Evolutionary conservation across 2,113 vertebrate genomes (phyloP), one percentile per base, ranked within the genome.

Genomic region (Brachypteracias leptosomus): DNA sequence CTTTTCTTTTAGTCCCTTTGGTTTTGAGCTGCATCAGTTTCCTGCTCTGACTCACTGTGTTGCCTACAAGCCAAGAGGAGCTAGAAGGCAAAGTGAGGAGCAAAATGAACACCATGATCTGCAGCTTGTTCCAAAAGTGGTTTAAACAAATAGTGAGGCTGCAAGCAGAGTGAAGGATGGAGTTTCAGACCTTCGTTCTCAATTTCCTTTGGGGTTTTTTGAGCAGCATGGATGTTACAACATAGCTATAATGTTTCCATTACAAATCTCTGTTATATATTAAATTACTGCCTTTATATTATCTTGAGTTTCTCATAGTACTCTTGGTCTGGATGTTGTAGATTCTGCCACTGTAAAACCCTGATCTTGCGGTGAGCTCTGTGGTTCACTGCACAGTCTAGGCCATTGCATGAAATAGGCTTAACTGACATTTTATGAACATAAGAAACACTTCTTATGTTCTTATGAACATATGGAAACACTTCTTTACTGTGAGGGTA

Each of bases 21-120:
- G 54, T 88, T 96, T 88, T 91, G 85, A 94, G 92, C 90, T 70
- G 94, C 94, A 94, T 85, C 85, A 73, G 54, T 93, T 96, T 96
- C 95, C 90, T 97, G 85, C 21, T 93, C 71, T 90, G 94, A 94
- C 85, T 97, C 92, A 76, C 57, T 67, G 71, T 26, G 55, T 46
- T 88, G 74, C 79, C 55, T 68, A 38, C 75, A 70, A 66, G 67
- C 82, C 94, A 83, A 79, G 76, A 83, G 72, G 62, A 93, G 62
- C 40, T 68, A 85, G 78, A 90, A 91, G 57, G 75, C 92, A 93
- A 70, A 91, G 81, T 0, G 1, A 91, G 74, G 81, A 95, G 90
- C 74, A 82, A 78, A 87, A 75, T 29, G 58, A 91, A 91, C 10
- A 0, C 88, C 74, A 25, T 7, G 28, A 79, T 75, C 85, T 88